Evolutionary conservation across 1,140 invertebrate genomes (phyloP), one percentile per base, ranked within the genome.

Genomic region (Drosophila obscura): DNA sequence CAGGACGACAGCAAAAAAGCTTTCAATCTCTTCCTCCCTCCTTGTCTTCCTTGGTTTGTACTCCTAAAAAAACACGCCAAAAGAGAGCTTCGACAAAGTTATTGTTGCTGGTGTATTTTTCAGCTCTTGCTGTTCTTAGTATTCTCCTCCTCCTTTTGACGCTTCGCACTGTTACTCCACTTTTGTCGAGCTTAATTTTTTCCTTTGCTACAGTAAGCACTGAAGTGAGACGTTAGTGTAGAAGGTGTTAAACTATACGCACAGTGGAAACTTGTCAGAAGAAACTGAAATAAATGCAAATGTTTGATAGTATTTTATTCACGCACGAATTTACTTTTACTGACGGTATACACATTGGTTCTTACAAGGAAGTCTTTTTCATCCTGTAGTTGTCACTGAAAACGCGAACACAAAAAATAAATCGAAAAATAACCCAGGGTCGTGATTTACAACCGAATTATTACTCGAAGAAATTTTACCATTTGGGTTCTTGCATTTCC

Each of bases 111-210:
- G 72, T 66, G 64, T 61, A 19, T 28, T 63, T 63, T 64, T 56
- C 50, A 56, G 39, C 53, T 51, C 51, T 57, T 22, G 53, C 22
- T 49, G 63, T 55, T 73, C 63, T 77, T 65, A 39, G 73, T 77
- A 55, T 61, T 52, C 5, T 2, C 28, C 49, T 19, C 11, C 35
- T 62, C 49, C 31, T 77, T 51, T 57, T 16, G 22, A 26, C 15
- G 63, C 65, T 64, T 62, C 56, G 65, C 44, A 44, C 16, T 79
- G 65, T 63, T 83, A 83, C 75, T 83, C 80, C 60, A 83, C 35
- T 83, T 82, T 71, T 65, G 16, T 52, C 24, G 4, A 76, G 62
- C 73, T 46, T 58, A 35, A 53, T 81, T 26, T 26, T 41, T 49
- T 19, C 6, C 15, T 11, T 11, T 44, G 3, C 11, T 39, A 53